These are phyloP conservation scores for Hirtodrosophila histrioides DNA, from an alignment of 2,888 invertebrate species.

Conservation along the genomic window DNA sequence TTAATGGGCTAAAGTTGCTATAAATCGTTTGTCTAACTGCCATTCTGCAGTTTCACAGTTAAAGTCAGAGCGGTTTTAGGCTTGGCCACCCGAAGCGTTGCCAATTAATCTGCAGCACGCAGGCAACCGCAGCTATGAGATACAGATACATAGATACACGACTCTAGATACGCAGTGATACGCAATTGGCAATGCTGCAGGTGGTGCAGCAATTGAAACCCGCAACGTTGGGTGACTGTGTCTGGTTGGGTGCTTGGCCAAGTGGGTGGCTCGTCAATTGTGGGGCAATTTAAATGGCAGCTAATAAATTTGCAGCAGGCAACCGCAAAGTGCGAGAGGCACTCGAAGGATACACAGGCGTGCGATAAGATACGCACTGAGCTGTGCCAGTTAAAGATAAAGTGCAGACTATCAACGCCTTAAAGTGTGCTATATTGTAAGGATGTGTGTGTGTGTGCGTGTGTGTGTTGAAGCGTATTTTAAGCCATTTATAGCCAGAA, in stretches of 20 bases:
- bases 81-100: conserved; percentile 11
- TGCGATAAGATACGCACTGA: conserved; percentile 45
- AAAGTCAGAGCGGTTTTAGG: conserved; percentile 10
- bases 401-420: conserved; percentile 36
- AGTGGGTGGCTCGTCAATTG: conserved; percentile 48
- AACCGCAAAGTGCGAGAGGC: conserved; percentile 45
- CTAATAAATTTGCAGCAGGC: conserved; percentile 74
- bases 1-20: conserved; percentile 21
- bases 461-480: conserved; percentile 23
- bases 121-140: conserved; percentile 36
- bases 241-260: not conserved
- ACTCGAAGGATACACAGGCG: conserved; percentile 32
- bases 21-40: conserved; percentile 22
- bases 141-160: conserved; percentile 12
- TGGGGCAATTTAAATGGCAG: conserved; percentile 66
- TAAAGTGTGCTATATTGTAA: conserved; percentile 54
- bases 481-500: conserved; percentile 68
- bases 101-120: conserved; percentile 44
- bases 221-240: conserved; percentile 25
- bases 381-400: conserved; percentile 44
- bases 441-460: conserved; percentile 8
- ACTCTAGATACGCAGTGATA: conserved; percentile 1
- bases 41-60: conserved; percentile 10
- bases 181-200: conserved; percentile 33
- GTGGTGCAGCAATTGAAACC: conserved; percentile 46